phyloP scores from a whole-genome alignment of 2,797 vertebrate genomes.

The Cyprinodon diabolis region DNA sequence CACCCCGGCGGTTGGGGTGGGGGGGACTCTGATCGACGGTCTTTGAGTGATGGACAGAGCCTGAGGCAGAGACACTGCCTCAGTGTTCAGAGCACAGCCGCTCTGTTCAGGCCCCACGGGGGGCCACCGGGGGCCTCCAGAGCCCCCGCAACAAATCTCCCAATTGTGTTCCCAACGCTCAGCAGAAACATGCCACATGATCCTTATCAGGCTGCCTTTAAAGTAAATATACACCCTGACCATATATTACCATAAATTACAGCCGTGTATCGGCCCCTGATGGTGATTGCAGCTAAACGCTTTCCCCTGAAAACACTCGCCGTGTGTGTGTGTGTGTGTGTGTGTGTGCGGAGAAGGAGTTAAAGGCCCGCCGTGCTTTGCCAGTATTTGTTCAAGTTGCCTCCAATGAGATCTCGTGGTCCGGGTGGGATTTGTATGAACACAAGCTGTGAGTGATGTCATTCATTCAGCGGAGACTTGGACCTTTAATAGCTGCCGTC shows the following conservation, averaged over 20 bases:
- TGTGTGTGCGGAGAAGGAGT: background rate
- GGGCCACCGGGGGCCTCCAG: conserved; percentile 40
- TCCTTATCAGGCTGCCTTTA: conserved; percentile 66
- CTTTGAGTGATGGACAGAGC: conserved; percentile 61
- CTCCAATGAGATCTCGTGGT: conserved; percentile 49
- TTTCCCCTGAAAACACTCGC: conserved; percentile 18
- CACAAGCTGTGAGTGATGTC: conserved; percentile 63
- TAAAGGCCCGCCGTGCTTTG: conserved; percentile 35
- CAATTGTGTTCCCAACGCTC: conserved; percentile 64
- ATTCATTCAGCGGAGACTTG: conserved; percentile 43
- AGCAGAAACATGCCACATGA: conserved; percentile 61
- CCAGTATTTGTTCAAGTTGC: conserved; percentile 68
- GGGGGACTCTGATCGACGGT: conserved; percentile 54
- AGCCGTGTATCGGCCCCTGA: background rate
- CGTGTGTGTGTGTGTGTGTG: background rate
- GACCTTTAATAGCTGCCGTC: conserved; percentile 51
- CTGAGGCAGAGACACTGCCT: conserved; percentile 61
- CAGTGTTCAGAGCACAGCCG: conserved; percentile 56
- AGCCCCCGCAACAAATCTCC: conserved; percentile 67
- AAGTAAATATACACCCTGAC: conserved; percentile 55
- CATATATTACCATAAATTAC: conserved; percentile 63
- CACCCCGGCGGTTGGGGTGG: background rate
- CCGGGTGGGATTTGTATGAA: conserved; percentile 52
- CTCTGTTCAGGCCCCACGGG: conserved; percentile 54
- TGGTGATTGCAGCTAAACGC: conserved; percentile 51